Evolutionary conservation across 1,140 invertebrate species (phyloP).

Genomic region (roundworm (Caenorhabditis elegans)): WBcel235 BX284605.5:6849001-6849500

Average conservation of each 20-base stretch:
- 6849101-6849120: no score
- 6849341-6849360: background rate
- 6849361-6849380: constrained; percentile 1
- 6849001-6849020: no score
- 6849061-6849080: no score
- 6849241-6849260: constrained; percentile 26
- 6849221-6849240: no score
- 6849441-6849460: background rate
- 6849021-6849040: no score
- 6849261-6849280: constrained; percentile 20
- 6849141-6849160: no score
- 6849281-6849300: background rate
- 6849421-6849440: background rate
- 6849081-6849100: no score
- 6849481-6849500: no score
- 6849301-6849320: constrained; percentile 5
- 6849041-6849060: no score
- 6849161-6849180: background rate
- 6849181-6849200: background rate
- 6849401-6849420: background rate
- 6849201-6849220: background rate
- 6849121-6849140: no score
- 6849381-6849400: background rate
- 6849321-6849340: constrained; percentile 29
- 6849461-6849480: no score